Percentiles rank a stretch among this genome's conserved stretches.
These are phyloP conservation scores for Meganola albula DNA, from an alignment of 2,888 invertebrate genomes.

Conservation along the genomic window DNA sequence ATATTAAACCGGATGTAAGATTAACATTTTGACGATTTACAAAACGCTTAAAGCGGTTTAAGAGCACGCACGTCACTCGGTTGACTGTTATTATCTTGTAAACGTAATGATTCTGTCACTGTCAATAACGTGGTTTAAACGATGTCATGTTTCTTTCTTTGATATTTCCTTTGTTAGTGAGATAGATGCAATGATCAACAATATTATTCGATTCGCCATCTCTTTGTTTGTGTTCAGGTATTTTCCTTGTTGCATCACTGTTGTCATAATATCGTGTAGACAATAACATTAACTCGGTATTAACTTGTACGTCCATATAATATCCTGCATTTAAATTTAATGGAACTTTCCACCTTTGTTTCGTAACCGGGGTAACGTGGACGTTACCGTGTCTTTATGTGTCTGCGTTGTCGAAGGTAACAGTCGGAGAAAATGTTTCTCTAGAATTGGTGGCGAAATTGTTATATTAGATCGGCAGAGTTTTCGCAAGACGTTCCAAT, in stretches of 20 bases:
- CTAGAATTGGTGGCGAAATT: no score
- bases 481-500: no score
- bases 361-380: constrained; percentile 22
- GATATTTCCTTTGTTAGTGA: no score
- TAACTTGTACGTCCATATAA: constrained; percentile 25
- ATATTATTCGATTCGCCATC: no score
- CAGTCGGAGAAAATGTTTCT: no score
- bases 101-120: constrained; percentile 19
- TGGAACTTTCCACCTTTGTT: constrained; percentile 27
- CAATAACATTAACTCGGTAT: constrained; percentile 21
- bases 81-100: constrained; percentile 23
- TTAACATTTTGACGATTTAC: constrained; percentile 13
- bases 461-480: no score
- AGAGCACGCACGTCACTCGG: constrained; percentile 7
- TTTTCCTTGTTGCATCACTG: constrained; percentile 47
- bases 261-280: constrained; percentile 29
- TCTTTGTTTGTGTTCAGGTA: constrained; percentile 19
- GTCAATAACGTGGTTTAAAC: constrained; percentile 17
- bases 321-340: constrained; percentile 22
- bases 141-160: neutral
- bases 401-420: no score
- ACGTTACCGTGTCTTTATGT: no score
- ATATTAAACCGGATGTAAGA: constrained; percentile 15
- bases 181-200: no score
- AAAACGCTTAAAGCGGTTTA: constrained; percentile 5